Evolutionary conservation across 2,888 invertebrate genomes (phyloP), one percentile per base, ranked within the genome.

Genomic region (Drosophila acutilabella): DNA sequence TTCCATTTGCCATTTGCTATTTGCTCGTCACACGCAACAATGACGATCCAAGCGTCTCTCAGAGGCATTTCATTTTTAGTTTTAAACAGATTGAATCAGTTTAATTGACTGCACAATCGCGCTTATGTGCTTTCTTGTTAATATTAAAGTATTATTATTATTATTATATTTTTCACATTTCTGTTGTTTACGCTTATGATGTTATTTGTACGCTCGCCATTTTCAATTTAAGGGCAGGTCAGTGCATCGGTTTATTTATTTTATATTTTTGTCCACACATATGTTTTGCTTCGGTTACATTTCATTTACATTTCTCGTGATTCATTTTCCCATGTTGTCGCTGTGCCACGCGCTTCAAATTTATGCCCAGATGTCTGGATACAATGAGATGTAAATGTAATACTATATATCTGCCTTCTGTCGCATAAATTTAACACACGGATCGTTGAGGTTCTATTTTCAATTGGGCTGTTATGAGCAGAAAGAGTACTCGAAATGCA

Each of bases 31-130:
- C 78, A 77, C 78, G 74, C 70, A 76, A 71, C 30, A 8, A 30
- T 41, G 51, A 11, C 44, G 36, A 18, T 36, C 23, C 50, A 41
- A 58, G 33, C 71, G 60, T 57, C 71, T 36, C 58, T 13, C 45
- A 16, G 20, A 69, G 42, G 78, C 85, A 65, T 85, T 82, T 85
- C 79, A 71, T 64, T 85, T 82, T 71, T 20, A 3, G 4, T 20
- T 20, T 20, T 20, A 80, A 57, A 67, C 33, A 80, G 68, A 78
- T 71, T 85, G 70, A 82, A 82, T 82, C 86, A 78, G 56, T 80
- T 71, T 80, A 82, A 82, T 81, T 85, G 85, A 71, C 53, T 60
- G 64, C 64, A 20, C 20, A 6, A 23, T 23, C 23, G 23, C 23
- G 6, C 23, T 23, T 20, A 23, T 23, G 6, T 33, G 11, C 11